phyloP scores from a whole-genome alignment of 2,888 invertebrate genomes.

The Cephus spinipes region DNA sequence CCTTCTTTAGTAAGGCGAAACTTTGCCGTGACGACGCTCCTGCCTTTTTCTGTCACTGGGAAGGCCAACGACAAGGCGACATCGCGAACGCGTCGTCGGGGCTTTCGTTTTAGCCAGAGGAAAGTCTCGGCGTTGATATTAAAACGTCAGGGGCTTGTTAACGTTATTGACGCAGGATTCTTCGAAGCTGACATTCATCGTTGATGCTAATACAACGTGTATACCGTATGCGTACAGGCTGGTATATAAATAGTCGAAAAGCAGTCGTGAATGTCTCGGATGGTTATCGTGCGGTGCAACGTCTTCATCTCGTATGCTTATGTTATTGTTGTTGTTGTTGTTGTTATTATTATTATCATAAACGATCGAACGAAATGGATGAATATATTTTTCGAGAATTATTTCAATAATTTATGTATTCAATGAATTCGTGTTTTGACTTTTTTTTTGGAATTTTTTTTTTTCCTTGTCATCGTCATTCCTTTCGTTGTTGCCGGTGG shows the following conservation, averaged over 20 bases:
- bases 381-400: not conserved
- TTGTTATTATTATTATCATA: too few species aligned
- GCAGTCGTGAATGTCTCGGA: not conserved
- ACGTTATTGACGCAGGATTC: not conserved
- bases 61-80: not conserved
- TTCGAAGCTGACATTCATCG: not conserved
- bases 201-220: not conserved
- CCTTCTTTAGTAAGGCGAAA: constrained; percentile 3
- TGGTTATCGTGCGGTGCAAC: not conserved
- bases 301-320: not conserved
- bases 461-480: too few species aligned
- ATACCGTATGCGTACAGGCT: not conserved
- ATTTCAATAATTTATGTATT: not conserved
- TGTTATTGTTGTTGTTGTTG: too few species aligned
- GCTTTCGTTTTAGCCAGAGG: not conserved
- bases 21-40: not conserved
- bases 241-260: not conserved
- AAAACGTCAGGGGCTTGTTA: not conserved
- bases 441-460: too few species aligned
- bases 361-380: too few species aligned
- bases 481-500: too few species aligned
- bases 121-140: not conserved
- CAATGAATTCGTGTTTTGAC: too few species aligned
- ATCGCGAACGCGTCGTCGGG: not conserved
- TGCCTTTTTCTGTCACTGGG: not conserved